Evolutionary conservation across 2,797 vertebrate genomes (phyloP).

Genomic region (Limosa lapponica): DNA sequence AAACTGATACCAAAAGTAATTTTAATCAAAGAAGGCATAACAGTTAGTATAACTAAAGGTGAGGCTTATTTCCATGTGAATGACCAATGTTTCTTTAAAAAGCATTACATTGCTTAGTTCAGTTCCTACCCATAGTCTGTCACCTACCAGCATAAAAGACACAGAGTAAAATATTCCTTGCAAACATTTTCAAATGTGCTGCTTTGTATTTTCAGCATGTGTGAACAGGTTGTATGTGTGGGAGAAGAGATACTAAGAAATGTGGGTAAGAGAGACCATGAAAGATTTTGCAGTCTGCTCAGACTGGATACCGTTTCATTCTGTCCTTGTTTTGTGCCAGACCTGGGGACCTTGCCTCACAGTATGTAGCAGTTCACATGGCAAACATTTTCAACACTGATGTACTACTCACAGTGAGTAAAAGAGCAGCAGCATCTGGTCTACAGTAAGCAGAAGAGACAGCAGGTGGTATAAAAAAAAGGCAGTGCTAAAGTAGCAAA

Average conservation of each 20-base stretch:
- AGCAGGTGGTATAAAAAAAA: background rate
- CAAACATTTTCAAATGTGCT: background rate
- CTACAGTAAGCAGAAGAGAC: background rate
- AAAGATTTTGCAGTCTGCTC: background rate
- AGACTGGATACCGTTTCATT: background rate
- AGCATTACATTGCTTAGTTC: background rate
- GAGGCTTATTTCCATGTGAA: background rate
- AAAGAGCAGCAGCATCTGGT: background rate
- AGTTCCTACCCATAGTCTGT: background rate
- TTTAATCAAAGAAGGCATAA: background rate
- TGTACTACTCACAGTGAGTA: background rate
- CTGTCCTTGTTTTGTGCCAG: background rate
- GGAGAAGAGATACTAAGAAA: background rate
- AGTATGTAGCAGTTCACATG: background rate
- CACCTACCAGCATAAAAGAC: background rate
- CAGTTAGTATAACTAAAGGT: background rate
- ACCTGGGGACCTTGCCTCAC: background rate
- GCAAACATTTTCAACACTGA: background rate
- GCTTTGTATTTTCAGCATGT: background rate
- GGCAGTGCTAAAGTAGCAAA: background rate
- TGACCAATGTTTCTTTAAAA: background rate
- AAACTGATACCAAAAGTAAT: background rate
- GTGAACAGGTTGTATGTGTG: background rate
- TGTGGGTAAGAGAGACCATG: background rate
- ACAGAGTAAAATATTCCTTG: background rate